Conservation (phyloP, 2,797 vertebrate genomes). For the Gallinago solitaria region DNA sequence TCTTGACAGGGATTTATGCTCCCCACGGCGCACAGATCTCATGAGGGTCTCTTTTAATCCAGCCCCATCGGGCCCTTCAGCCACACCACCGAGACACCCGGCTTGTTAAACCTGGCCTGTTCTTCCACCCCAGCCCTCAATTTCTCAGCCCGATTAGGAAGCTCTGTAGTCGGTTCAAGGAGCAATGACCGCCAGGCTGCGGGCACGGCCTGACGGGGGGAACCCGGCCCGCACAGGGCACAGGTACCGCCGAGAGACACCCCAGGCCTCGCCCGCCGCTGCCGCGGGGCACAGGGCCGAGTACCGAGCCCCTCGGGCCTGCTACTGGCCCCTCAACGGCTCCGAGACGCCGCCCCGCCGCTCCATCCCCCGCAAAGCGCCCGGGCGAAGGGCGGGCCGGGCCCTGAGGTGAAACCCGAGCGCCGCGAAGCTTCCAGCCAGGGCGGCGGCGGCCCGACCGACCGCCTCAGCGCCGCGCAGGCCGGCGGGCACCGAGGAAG, state of each 20-base stretch:
- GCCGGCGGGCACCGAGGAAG: neutral
- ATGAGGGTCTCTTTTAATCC: accelerated
- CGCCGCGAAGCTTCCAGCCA: neutral
- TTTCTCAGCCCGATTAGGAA: accelerated
- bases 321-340: neutral
- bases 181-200: neutral
- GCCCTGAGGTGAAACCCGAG: neutral
- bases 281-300: neutral
- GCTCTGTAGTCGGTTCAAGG: accelerated
- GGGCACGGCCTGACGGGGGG: neutral
- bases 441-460: neutral
- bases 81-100: accelerated
- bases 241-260: neutral
- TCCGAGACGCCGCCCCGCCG: neutral
- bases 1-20: accelerated
- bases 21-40: neutral
- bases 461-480: neutral
- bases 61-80: accelerated
- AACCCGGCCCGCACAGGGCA: accelerated
- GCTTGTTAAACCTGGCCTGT: accelerated
- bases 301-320: too few relatives aligned
- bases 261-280: neutral
- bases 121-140: neutral
- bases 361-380: neutral
- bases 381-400: neutral